A percentile compares a stretch with the other conserved stretches of the same genome.
Evolutionary conservation across 2,888 invertebrate genomes (phyloP).

Genomic region (Nomada ferruginata): DNA sequence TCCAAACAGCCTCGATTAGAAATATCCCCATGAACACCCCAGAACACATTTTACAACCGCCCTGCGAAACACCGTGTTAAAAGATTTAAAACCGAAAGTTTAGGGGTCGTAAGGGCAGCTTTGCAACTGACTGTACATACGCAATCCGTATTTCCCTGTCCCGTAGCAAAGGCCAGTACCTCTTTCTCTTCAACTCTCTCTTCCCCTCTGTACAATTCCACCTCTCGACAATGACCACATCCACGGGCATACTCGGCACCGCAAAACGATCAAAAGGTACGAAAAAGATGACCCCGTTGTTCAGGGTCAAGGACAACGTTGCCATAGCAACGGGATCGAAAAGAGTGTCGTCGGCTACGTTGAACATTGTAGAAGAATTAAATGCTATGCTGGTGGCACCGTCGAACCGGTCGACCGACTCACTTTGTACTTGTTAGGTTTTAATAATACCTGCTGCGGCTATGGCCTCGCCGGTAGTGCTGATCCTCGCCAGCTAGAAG

Average conservation of each 20-base stretch:
- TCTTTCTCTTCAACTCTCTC: neutral
- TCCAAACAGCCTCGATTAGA: too few species aligned
- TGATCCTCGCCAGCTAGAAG: constrained; percentile 63
- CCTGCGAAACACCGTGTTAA: too few species aligned
- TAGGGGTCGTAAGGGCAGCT: too few species aligned
- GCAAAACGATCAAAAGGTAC: constrained; percentile 44
- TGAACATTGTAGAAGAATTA: constrained; percentile 74
- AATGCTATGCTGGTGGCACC: constrained; percentile 72
- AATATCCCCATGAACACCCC: too few species aligned
- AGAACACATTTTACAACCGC: too few species aligned
- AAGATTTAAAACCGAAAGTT: too few species aligned
- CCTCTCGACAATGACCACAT: constrained; percentile 54
- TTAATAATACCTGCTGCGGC: constrained; percentile 72
- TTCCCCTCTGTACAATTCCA: constrained; percentile 24
- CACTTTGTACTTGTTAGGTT: constrained; percentile 75
- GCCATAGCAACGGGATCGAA: constrained; percentile 67
- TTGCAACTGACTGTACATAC: constrained; percentile 3
- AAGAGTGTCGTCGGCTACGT: constrained; percentile 59
- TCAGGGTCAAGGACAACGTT: constrained; percentile 64
- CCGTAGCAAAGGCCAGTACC: neutral
- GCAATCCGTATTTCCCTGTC: constrained; percentile 16
- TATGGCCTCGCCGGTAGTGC: constrained; percentile 60
- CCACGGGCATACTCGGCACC: constrained; percentile 23
- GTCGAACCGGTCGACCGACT: constrained; percentile 73
- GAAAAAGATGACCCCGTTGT: constrained; percentile 58